These are phyloP conservation scores for Bellardia bayeri DNA, from an alignment of 2,888 invertebrate genomes.

Conservation along the genomic window DNA sequence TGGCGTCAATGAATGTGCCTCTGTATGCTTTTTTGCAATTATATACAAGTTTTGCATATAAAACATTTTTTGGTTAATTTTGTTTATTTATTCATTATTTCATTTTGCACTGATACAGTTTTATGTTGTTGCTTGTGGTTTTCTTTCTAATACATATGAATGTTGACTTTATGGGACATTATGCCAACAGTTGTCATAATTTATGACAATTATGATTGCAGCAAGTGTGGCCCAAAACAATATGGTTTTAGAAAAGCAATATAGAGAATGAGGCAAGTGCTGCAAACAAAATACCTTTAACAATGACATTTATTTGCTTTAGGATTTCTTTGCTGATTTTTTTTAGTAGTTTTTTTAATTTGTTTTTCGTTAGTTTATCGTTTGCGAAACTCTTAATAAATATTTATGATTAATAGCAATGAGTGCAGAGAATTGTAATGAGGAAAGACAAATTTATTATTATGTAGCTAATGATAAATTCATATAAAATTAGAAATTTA, in stretches of 20 bases:
- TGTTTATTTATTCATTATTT: slow-evolving; percentile 25
- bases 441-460: slow-evolving; percentile 45
- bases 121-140: neutral
- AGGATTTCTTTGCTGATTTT: neutral
- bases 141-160: slow-evolving; percentile 50
- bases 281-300: slow-evolving; percentile 44
- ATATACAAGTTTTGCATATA: neutral
- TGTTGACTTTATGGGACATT: slow-evolving; percentile 68
- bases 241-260: slow-evolving; percentile 4
- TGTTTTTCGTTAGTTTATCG: neutral
- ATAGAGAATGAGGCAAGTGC: slow-evolving; percentile 8
- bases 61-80: slow-evolving; percentile 11
- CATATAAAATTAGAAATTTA: slow-evolving; percentile 47
- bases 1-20: slow-evolving; percentile 55
- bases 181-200: slow-evolving; percentile 75
- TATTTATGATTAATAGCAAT: slow-evolving; percentile 46
- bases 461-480: slow-evolving; percentile 47
- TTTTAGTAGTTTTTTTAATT: neutral
- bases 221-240: slow-evolving; percentile 69
- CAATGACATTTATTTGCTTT: slow-evolving; percentile 32
- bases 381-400: slow-evolving; percentile 17
- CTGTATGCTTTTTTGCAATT: slow-evolving; percentile 27
- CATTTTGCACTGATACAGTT: slow-evolving; percentile 29
- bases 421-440: slow-evolving; percentile 31
- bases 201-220: slow-evolving; percentile 75